Evolutionary conservation across 2,113 vertebrate genomes (phyloP), one percentile per base, ranked within the genome.

Genomic region (Callithrix jacchus): DNA sequence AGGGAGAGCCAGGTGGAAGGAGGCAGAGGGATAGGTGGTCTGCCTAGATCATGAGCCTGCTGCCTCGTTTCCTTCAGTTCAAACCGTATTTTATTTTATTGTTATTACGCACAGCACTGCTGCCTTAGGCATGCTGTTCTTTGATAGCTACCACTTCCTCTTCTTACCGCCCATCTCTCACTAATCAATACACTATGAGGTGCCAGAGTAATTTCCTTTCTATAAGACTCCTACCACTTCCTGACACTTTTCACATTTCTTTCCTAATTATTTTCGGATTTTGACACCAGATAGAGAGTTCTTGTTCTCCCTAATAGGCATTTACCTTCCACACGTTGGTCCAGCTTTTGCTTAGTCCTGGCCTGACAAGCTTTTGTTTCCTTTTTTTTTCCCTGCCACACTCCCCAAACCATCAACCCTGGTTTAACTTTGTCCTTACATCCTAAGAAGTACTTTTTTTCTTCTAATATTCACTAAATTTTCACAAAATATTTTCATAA

Each of bases 181-280:
- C 71, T 95, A 92, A 97, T 95, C 97, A 97, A 95, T 95, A 97
- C 84, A 94, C 83, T 89, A 91, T 6, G 83, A 94, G 87, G 45
- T 92, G 95, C n/a, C 92, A 87, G 58, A 79, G 17, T 90, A 87
- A 96, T 96, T 97, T 96, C 92, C 87, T 95, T 96, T 92, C 79
- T 32, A 21, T 89, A 92, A 96, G 87, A 86, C 71, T 95, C 91
- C 88, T 80, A 95, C 81, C 32, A 91, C 58, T 95, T 94, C 91
- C 81, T 95, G 95, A 97, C 95, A 95, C 66, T 92, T 96, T 93
- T 92, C 94, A 97, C 92, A 92, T 95, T 73, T 94, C 85, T 94
- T 89, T 49, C 47, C 84, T 97, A 96, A 97, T 95, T 97, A 98
- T 95, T 97, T 97, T 92, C 58, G 88, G 92, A 82, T 89, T 97